Conservation (phyloP, 64 coral and sea anemone species). For the Montipora foliosa region DNA sequence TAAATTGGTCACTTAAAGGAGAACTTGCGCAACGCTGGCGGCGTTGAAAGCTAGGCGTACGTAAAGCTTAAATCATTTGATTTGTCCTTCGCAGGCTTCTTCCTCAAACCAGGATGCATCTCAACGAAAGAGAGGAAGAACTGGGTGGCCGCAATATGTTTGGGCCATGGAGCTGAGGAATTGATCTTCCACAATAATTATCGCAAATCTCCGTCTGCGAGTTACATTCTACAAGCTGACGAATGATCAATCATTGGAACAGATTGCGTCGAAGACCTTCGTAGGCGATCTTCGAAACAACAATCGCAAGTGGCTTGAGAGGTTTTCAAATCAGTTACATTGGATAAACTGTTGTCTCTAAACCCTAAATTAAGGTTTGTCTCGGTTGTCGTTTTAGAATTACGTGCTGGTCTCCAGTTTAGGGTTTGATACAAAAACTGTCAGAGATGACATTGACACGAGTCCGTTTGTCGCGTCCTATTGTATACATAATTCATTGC, state of each 20-base stretch:
- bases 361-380: not conserved
- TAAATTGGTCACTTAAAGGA: not conserved
- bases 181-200: not conserved
- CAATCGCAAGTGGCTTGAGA: not conserved
- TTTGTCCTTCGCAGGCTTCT: conserved; percentile 10
- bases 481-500: not conserved
- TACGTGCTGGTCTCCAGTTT: not conserved
- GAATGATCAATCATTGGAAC: not conserved
- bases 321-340: too few species aligned
- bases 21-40: not conserved
- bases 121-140: conserved; percentile 87
- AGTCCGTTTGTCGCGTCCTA: not conserved
- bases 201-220: not conserved
- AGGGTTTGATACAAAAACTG: too few species aligned
- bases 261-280: not conserved
- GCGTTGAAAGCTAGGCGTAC: not conserved
- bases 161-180: conserved; percentile 89
- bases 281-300: not conserved
- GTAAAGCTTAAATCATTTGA: not conserved
- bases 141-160: conserved; percentile 94
- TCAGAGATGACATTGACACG: not conserved
- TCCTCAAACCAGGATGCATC: conserved; percentile 61
- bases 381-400: conserved; percentile 5
- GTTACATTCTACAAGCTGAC: not conserved
- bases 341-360: not conserved